Evolutionary conservation across 2,888 invertebrate species (phyloP).

Genomic region (Craniophora ligustri): DNA sequence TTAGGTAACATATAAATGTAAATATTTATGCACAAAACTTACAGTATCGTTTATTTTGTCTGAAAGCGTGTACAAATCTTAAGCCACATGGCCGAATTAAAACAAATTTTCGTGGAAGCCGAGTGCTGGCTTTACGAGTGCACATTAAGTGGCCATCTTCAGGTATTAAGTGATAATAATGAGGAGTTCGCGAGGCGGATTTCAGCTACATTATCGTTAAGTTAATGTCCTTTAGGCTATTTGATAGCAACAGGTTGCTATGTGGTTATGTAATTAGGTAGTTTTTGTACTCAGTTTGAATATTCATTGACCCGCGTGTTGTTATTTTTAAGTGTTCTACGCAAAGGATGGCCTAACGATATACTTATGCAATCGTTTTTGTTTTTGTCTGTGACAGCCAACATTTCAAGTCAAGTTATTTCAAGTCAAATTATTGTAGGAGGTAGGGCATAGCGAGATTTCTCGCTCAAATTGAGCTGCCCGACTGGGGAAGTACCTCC

Average conservation of each 20-base stretch:
- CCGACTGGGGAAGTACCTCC: too few relatives aligned
- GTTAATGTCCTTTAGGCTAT: slow-evolving; percentile 8
- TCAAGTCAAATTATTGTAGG: too few relatives aligned
- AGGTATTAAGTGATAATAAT: slow-evolving; percentile 45
- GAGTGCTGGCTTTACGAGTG: slow-evolving; percentile 44
- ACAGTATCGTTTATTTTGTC: background rate
- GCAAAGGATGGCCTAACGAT: background rate
- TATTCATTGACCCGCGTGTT: background rate
- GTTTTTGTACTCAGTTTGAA: background rate
- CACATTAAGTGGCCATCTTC: slow-evolving; percentile 49
- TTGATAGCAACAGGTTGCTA: slow-evolving; percentile 7
- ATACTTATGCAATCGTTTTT: too few relatives aligned
- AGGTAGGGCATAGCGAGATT: too few relatives aligned
- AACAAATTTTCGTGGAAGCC: slow-evolving; percentile 43
- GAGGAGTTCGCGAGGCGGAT: slow-evolving; percentile 10
- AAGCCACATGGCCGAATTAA: slow-evolving; percentile 36
- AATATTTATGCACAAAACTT: background rate
- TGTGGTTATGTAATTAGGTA: slow-evolving; percentile 1
- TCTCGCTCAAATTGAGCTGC: too few relatives aligned
- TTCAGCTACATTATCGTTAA: slow-evolving; percentile 18
- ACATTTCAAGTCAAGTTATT: too few relatives aligned
- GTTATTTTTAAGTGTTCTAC: background rate
- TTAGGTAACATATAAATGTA: too few relatives aligned
- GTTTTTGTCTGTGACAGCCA: too few relatives aligned
- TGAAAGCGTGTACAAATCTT: background rate